A percentile compares a stretch with the other conserved stretches of the same genome.
phyloP scores from a whole-genome alignment of 1,140 invertebrate species.

The Oryzaephilus surinamensis region DNA sequence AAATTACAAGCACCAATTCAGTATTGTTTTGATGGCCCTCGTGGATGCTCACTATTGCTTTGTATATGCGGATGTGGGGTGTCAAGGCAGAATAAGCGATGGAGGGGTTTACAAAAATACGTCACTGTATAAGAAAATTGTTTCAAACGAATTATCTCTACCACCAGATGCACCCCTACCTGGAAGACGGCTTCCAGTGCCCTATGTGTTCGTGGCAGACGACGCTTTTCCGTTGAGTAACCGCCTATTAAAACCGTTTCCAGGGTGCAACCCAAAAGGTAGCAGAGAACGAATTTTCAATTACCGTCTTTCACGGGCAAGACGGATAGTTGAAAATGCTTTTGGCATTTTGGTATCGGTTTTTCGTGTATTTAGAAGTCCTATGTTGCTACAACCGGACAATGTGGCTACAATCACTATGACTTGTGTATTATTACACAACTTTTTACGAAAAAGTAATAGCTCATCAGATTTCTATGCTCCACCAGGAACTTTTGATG shows the following conservation, averaged over 20 bases:
- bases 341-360: conserved; percentile 34
- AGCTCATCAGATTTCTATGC: too few species aligned
- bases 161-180: conserved; percentile 4
- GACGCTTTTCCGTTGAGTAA: conserved; percentile 38
- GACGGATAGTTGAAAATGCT: conserved; percentile 34
- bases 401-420: conserved; percentile 12
- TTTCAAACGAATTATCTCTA: neutral
- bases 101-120: conserved; percentile 14
- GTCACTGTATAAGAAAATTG: conserved; percentile 8
- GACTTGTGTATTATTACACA: conserved; percentile 1
- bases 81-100: conserved; percentile 27
- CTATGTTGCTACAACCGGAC: conserved; percentile 9
- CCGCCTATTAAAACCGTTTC: conserved; percentile 37
- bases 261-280: conserved; percentile 19
- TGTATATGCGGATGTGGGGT: conserved; percentile 31
- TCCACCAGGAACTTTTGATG: too few species aligned
- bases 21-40: conserved; percentile 35
- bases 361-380: conserved; percentile 8
- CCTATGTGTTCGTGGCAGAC: conserved; percentile 29
- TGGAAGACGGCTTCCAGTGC: neutral
- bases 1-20: conserved; percentile 37
- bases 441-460: conserved; percentile 3
- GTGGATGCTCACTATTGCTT: conserved; percentile 35
- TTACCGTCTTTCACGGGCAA: conserved; percentile 34
- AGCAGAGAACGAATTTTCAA: conserved; percentile 37